Base-by-base conservation (phyloP, 2,113 vertebrate genomes). In the Tetrax tetrax region DNA sequence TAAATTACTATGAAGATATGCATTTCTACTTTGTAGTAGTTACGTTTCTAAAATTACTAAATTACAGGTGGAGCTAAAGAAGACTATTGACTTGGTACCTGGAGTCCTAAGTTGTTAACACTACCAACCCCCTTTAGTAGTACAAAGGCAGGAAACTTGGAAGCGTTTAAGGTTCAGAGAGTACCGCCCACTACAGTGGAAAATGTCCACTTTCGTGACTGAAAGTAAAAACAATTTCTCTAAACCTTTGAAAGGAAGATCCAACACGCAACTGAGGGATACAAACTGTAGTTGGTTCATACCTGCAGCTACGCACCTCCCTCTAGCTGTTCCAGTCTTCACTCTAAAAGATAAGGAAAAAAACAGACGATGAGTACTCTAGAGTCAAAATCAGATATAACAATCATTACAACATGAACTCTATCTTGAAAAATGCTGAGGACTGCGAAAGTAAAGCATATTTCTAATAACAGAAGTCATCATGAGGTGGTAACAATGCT, bases 271-370 rank as follows among this genome's bases (percentile, higher is more conserved):
- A 7, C 35, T 28, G 22, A 86, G 35, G 20, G 29, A 91, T 86
- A 74, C 54, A 95, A 79, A 76, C 78, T 92, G 70, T 45, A 93
- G 56, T 31, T 48, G 76, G 59, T 87, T 89, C 97, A 74, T 98
- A 98, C 97, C 97, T 98, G 96, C 86, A 90, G 92, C 93, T 97
- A 96, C 0, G 24, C 76, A 92, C 96, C 78, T 97, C 51, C 29
- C 74, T 97, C 92, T 70, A 92, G 90, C 29, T 0, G 96, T 97
- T 96, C 90, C 95, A 96, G 92, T 98, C 97, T 98, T 98, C 97
- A 95, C 91, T 97, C 97, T 98, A 86, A 95, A 98, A 97, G 53
- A 93, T 4, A 96, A 96, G 69, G 38, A 94, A 94, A 76, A 96
- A 93, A 96, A 92, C 65, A 96, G 83, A 72, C 48, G 77, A 5